phyloP scores from a whole-genome alignment of 2,113 vertebrate genomes.

The Takifugu bimaculatus region DNA sequence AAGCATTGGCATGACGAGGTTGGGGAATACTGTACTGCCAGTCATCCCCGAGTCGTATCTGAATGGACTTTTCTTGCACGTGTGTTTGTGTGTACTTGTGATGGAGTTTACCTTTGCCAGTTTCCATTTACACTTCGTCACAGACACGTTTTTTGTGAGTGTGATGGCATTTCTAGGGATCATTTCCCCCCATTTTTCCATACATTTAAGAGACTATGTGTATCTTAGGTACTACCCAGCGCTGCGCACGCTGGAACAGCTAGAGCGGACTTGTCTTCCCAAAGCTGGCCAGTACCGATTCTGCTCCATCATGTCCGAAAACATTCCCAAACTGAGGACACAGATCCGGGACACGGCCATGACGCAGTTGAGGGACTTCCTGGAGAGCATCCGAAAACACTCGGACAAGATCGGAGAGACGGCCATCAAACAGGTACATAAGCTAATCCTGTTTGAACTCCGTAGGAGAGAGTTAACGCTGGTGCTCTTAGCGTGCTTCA shows the following conservation, averaged over 20 bases:
- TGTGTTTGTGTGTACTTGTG: conserved; percentile 11
- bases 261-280: conserved; percentile 88
- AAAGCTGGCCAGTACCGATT: conserved; percentile 92
- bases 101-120: conserved; percentile 19
- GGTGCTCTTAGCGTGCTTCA: not conserved
- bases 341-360: conserved; percentile 94
- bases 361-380: conserved; percentile 93
- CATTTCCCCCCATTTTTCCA: not conserved
- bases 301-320: conserved; percentile 92
- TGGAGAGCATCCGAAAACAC: conserved; percentile 98
- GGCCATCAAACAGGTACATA: conserved; percentile 92
- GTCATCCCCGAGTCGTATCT: conserved; percentile 33
- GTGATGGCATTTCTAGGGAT: not conserved
- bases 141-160: not conserved
- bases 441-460: too few species aligned
- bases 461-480: too few species aligned
- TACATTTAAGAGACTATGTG: not conserved
- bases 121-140: conserved; percentile 5
- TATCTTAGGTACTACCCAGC: conserved; percentile 89
- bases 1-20: conserved; percentile 32
- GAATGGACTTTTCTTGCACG: conserved; percentile 21
- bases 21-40: conserved; percentile 33
- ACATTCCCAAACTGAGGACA: conserved; percentile 84
- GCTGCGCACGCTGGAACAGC: conserved; percentile 88
- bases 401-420: conserved; percentile 95